phyloP scores from a whole-genome alignment of 1,140 invertebrate genomes.

The Pantala flavescens region DNA sequence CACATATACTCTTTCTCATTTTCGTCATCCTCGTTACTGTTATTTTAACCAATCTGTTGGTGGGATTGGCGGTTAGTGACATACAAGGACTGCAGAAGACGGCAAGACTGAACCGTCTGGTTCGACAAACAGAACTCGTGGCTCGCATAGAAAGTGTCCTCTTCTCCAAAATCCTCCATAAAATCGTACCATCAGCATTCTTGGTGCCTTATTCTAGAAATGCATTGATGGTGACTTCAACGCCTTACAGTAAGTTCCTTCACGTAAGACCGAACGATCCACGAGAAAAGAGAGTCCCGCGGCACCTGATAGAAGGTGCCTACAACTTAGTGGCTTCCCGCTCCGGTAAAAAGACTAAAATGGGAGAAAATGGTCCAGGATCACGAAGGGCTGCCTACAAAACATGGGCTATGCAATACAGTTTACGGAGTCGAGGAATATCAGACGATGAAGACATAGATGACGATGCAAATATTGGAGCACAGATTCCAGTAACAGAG shows the following conservation, averaged over 20 bases:
- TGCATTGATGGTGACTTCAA: conserved; percentile 57
- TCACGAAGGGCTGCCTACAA: not conserved
- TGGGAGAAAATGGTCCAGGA: not conserved
- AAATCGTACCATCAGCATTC: conserved; percentile 51
- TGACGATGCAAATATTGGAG: not conserved
- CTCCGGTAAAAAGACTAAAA: not conserved
- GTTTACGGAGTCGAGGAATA: not conserved
- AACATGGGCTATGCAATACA: not conserved
- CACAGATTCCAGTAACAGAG: not conserved
- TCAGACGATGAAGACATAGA: not conserved
- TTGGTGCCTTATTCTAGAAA: conserved; percentile 52
- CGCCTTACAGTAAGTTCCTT: conserved; percentile 51
- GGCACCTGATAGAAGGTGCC: conserved; percentile 56
- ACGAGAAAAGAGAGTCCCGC: conserved; percentile 60
- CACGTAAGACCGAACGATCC: conserved; percentile 69
- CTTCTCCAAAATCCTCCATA: conserved; percentile 55
- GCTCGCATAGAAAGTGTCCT: conserved; percentile 68
- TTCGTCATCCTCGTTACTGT: conserved; percentile 73
- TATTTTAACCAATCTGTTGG: conserved; percentile 73
- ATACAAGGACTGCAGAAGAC: conserved; percentile 72
- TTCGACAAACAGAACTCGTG: conserved; percentile 67
- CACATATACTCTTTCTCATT: conserved; percentile 61
- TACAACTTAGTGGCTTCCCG: conserved; percentile 52
- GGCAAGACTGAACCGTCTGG: conserved; percentile 63
- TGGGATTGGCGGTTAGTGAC: conserved; percentile 75